Evolutionary conservation across 2,888 invertebrate species (phyloP).

Genomic region (Druceiella hillmani): DNA sequence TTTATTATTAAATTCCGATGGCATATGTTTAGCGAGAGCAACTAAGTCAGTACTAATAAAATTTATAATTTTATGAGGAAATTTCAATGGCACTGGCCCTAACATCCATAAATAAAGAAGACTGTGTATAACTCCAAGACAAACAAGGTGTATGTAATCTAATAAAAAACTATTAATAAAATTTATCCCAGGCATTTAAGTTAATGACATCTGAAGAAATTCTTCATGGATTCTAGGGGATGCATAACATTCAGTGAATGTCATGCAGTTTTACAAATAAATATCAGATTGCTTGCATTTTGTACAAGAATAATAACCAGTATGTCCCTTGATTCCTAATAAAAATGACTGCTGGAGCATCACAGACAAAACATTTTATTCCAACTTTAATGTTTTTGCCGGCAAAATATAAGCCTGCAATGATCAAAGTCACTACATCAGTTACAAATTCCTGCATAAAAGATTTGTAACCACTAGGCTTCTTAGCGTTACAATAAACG

Average conservation of each 20-base stretch:
- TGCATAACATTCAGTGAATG: conserved; percentile 15
- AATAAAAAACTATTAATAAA: conserved; percentile 16
- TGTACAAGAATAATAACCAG: conserved; percentile 17
- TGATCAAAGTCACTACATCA: too few species aligned
- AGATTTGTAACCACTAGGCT: too few species aligned
- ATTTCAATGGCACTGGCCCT: conserved; percentile 16
- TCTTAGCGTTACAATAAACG: too few species aligned
- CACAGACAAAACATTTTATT: conserved; percentile 23
- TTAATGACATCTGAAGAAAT: conserved; percentile 13
- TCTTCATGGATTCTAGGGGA: conserved; percentile 14
- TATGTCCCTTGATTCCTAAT: conserved; percentile 15
- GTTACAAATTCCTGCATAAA: too few species aligned
- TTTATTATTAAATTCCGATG: conserved; percentile 17
- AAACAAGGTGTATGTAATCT: conserved; percentile 21
- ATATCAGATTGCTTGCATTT: conserved; percentile 15
- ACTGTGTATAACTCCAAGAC: conserved; percentile 14
- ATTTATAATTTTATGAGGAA: conserved; percentile 8
- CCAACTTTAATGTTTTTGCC: too few species aligned
- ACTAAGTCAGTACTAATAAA: conserved; percentile 10
- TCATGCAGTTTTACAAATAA: conserved; percentile 6
- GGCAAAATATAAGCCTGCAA: too few species aligned
- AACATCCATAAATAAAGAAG: conserved; percentile 16
- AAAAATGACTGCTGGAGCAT: conserved; percentile 18
- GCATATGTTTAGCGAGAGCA: conserved; percentile 12
- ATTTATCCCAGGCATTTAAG: conserved; percentile 13